A percentile compares a stretch with the other conserved stretches of the same genome.
phyloP scores from a whole-genome alignment of 2,113 vertebrate species.

The Entomyzon cyanotis region DNA sequence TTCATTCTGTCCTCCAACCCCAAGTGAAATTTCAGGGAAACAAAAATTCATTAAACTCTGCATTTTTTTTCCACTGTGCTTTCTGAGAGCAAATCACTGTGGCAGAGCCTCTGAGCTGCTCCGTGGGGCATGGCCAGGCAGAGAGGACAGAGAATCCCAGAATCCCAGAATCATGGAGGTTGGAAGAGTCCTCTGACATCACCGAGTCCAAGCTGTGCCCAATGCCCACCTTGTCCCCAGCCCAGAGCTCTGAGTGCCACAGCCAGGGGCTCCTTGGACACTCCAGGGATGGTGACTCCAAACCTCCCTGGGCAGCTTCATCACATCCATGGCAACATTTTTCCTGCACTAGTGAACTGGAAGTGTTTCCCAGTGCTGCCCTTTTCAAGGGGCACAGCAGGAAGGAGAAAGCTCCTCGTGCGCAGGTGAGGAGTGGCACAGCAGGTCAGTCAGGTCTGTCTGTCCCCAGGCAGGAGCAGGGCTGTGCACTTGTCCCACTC shows the following conservation, averaged over 20 bases:
- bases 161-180: neutral
- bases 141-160: neutral
- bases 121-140: rapidly evolving
- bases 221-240: neutral
- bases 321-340: neutral
- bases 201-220: neutral
- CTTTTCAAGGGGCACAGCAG: neutral
- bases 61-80: neutral
- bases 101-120: neutral
- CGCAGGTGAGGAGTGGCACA: neutral
- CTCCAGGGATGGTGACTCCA: neutral
- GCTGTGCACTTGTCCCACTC: neutral
- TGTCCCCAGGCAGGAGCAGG: neutral
- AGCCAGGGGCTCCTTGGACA: neutral
- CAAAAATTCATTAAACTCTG: neutral
- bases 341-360: neutral
- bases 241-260: neutral
- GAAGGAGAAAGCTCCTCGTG: neutral
- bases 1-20: neutral
- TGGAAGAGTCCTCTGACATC: neutral
- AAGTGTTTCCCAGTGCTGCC: neutral
- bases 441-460: neutral
- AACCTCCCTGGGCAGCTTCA: neutral
- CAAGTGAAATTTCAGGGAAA: neutral
- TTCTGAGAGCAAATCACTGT: neutral